A percentile compares a stretch with the other conserved stretches of the same genome.
phyloP scores from a whole-genome alignment of 2,113 vertebrate genomes.

The human region GRCh38 chr5:60547501-60548000 shows the following conservation, averaged over 20 bases:
- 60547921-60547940: background rate
- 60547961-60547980: background rate
- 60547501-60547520: no score
- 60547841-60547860: background rate
- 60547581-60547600: no score
- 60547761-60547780: background rate
- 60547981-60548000: background rate
- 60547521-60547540: no score
- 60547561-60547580: no score
- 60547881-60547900: background rate
- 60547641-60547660: background rate
- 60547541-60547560: no score
- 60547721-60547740: background rate
- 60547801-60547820: background rate
- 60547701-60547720: background rate
- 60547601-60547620: no score
- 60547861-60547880: background rate
- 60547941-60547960: background rate
- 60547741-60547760: background rate
- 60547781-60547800: background rate
- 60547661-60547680: background rate
- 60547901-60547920: background rate
- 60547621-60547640: no score
- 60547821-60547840: background rate
- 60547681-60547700: background rate